These are phyloP conservation scores for Luidia sarsii DNA, from an alignment of 53 echinoderm and acorn worm species.

Conservation along the genomic window DNA sequence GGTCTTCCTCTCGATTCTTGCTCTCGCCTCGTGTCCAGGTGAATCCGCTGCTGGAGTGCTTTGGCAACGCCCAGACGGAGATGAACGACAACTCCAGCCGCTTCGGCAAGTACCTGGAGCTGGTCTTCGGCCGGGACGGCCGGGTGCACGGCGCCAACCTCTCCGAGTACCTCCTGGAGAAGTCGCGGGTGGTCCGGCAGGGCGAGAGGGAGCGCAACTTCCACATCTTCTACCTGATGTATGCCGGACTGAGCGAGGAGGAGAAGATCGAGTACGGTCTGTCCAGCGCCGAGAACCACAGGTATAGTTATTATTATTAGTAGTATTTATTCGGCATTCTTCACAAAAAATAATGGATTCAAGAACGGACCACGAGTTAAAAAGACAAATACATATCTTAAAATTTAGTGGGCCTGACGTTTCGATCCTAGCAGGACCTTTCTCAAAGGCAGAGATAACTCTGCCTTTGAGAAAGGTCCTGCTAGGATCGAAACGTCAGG, in stretches of 20 bases:
- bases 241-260: constrained; percentile 71
- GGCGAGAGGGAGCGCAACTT: constrained; percentile 86
- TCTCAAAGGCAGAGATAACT: too few relatives aligned
- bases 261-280: constrained; percentile 78
- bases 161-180: constrained; percentile 91
- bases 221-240: constrained; percentile 94
- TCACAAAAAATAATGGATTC: too few relatives aligned
- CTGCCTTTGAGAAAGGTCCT: too few relatives aligned
- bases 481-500: too few relatives aligned
- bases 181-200: constrained; percentile 83
- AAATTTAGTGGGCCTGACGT: too few relatives aligned
- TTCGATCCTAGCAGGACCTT: too few relatives aligned
- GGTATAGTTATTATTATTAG: too few relatives aligned
- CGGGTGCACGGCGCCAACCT: constrained; percentile 81
- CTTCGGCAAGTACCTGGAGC: constrained; percentile 90
- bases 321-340: background rate
- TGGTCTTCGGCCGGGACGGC: constrained; percentile 73
- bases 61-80: constrained; percentile 92
- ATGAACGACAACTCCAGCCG: constrained; percentile 99
- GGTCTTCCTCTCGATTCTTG: too few relatives aligned
- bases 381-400: too few relatives aligned
- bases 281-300: constrained; percentile 62
- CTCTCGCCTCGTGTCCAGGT: too few relatives aligned
- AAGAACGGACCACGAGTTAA: too few relatives aligned
- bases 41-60: constrained; percentile 87